These are phyloP conservation scores for Ephestia elutella DNA, from an alignment of 1,140 invertebrate genomes.

Conservation along the genomic window DNA sequence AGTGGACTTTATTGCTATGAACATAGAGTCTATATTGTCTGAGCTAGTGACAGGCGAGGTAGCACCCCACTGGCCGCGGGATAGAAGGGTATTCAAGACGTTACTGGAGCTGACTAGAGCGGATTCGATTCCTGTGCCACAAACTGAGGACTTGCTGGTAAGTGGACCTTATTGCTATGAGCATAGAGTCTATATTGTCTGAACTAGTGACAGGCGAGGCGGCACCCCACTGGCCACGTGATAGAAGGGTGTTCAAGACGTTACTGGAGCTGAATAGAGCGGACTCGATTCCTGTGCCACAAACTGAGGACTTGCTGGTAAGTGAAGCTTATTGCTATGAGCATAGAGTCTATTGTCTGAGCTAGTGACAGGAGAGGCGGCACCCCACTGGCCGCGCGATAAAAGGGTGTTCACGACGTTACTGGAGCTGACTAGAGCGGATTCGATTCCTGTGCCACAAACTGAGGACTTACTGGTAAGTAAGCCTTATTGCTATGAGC, in stretches of 20 bases:
- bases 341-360: constrained; percentile 25
- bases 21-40: constrained; percentile 38
- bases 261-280: constrained; percentile 55
- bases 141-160: neutral
- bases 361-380: constrained; percentile 39
- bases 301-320: neutral
- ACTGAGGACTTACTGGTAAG: neutral
- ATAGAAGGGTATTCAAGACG: constrained; percentile 52
- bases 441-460: constrained; percentile 19
- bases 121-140: constrained; percentile 22
- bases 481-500: too few relatives aligned
- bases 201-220: constrained; percentile 48
- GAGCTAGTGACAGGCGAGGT: constrained; percentile 49
- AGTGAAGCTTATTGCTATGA: neutral
- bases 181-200: constrained; percentile 52
- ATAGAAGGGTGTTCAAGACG: constrained; percentile 53
- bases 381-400: constrained; percentile 50
- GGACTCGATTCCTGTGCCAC: constrained; percentile 22
- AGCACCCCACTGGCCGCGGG: constrained; percentile 44
- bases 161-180: too few relatives aligned
- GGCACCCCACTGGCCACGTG: constrained; percentile 45
- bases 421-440: constrained; percentile 51
- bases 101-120: constrained; percentile 55
- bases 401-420: constrained; percentile 54
- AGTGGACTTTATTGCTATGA: neutral